These are phyloP conservation scores for Emys orbicularis DNA, from an alignment of 2,797 vertebrate genomes.

Conservation along the genomic window DNA sequence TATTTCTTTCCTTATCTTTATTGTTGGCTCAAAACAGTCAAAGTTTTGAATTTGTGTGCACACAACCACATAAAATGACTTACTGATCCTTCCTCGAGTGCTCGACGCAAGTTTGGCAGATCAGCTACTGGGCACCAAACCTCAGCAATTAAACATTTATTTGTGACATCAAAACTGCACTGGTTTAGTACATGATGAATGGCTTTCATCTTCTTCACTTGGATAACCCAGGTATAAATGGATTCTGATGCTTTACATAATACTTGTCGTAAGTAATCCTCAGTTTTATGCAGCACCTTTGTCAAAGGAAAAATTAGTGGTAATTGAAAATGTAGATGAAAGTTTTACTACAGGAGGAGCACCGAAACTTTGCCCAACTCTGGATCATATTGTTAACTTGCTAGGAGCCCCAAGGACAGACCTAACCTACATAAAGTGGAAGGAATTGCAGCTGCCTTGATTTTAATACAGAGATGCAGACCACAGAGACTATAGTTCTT, in stretches of 20 bases:
- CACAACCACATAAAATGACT: conserved; percentile 69
- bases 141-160: conserved; percentile 97
- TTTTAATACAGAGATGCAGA: fast-evolving
- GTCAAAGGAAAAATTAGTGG: background rate
- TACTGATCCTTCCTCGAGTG: conserved; percentile 95
- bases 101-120: conserved; percentile 88
- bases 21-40: background rate
- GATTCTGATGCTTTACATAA: conserved; percentile 94
- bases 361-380: fast-evolving
- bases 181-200: conserved; percentile 97
- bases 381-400: background rate
- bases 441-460: background rate
- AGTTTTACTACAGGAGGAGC: background rate
- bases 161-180: conserved; percentile 98
- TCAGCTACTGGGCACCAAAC: conserved; percentile 97
- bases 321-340: background rate
- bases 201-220: conserved; percentile 98
- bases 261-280: conserved; percentile 95
- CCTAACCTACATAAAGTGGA: background rate
- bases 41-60: background rate
- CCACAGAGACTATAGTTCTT: background rate
- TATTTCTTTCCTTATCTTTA: background rate
- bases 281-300: conserved; percentile 95
- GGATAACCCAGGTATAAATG: conserved; percentile 89
- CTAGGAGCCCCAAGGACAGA: background rate